These are phyloP conservation scores for Leptopilina clavipes DNA, from an alignment of 1,140 invertebrate species.

Conservation along the genomic window DNA sequence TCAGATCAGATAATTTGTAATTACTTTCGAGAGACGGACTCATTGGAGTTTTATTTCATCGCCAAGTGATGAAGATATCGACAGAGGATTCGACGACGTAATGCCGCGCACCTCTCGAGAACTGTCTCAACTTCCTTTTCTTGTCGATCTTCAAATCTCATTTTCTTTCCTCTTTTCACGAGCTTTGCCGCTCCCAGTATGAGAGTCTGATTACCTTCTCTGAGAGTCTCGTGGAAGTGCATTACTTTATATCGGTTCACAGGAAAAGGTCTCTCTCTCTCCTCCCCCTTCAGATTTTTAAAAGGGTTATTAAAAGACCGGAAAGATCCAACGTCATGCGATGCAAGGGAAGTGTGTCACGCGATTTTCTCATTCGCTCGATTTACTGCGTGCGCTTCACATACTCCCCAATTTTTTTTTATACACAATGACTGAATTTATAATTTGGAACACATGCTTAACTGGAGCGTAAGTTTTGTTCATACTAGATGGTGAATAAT, in stretches of 20 bases:
- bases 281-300: background rate
- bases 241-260: constrained; percentile 61
- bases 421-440: too few relatives aligned
- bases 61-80: constrained; percentile 64
- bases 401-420: background rate
- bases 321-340: background rate
- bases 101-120: constrained; percentile 53
- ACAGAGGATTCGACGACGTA: constrained; percentile 58
- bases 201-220: too few relatives aligned
- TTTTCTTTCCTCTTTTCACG: constrained; percentile 42
- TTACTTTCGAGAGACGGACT: constrained; percentile 57
- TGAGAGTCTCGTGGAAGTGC: constrained; percentile 50
- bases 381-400: background rate
- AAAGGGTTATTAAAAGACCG: constrained; percentile 13
- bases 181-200: constrained; percentile 27
- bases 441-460: too few relatives aligned
- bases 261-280: background rate
- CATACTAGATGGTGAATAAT: too few relatives aligned
- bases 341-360: background rate
- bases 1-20: constrained; percentile 66
- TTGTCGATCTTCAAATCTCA: constrained; percentile 29
- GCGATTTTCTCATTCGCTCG: constrained; percentile 13
- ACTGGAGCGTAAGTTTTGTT: too few relatives aligned
- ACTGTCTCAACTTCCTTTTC: constrained; percentile 48
- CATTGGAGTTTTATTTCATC: constrained; percentile 62